Evolutionary conservation across 2,888 invertebrate species (phyloP).

Genomic region (Limnephilus rhombicus): DNA sequence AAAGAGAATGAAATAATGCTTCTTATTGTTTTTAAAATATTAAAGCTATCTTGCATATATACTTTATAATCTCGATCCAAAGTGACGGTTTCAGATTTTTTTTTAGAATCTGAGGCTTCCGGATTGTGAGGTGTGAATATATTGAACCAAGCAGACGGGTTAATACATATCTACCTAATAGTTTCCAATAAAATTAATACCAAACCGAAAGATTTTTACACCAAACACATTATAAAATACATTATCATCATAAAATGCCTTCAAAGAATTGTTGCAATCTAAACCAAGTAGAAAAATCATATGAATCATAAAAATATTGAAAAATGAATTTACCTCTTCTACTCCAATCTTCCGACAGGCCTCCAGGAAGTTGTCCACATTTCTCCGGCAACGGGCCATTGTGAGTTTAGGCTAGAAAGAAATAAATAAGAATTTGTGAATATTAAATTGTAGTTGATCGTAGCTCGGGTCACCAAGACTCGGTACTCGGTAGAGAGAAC

Average conservation of each 20-base stretch:
- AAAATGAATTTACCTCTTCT: constrained; percentile 84
- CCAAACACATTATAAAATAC: not conserved
- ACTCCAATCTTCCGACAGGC: constrained; percentile 96
- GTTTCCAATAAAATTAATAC: not conserved
- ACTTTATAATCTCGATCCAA: no score
- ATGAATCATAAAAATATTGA: constrained; percentile 68
- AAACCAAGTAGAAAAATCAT: constrained; percentile 60
- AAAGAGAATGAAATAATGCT: no score
- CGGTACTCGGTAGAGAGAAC: no score
- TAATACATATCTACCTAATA: no score
- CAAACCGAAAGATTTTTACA: not conserved
- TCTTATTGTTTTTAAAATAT: no score
- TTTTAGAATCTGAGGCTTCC: no score
- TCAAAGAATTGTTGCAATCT: not conserved
- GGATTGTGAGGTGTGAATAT: no score
- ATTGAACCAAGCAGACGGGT: no score
- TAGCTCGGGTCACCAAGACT: no score
- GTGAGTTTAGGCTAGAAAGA: constrained; percentile 91
- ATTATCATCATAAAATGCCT: not conserved
- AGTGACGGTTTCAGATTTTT: no score
- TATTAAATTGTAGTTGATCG: not conserved
- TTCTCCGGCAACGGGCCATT: constrained; percentile 95
- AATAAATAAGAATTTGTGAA: not conserved
- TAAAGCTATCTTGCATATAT: no score
- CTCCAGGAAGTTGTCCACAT: constrained; percentile 97